These are phyloP conservation scores for Catajapyx aquilonaris DNA, from an alignment of 1,140 invertebrate species.

Conservation along the genomic window DNA sequence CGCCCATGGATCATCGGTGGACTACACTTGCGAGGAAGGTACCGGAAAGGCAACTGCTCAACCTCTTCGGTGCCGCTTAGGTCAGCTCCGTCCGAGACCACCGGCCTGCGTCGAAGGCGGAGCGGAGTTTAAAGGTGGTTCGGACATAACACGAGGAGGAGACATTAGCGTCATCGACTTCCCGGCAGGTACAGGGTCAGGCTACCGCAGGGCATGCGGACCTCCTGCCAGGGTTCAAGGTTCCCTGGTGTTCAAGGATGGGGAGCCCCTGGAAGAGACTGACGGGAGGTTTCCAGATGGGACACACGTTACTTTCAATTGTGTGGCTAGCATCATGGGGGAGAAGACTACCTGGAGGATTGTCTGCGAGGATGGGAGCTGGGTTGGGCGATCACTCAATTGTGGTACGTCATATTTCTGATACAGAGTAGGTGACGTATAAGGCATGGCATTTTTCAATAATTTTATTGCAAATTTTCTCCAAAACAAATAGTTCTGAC, in stretches of 20 bases:
- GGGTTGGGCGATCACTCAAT: slow-evolving; percentile 51
- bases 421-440: too few relatives aligned
- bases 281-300: slow-evolving; percentile 42
- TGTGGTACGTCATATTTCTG: slow-evolving; percentile 32
- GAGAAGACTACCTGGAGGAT: slow-evolving; percentile 63
- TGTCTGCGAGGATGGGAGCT: slow-evolving; percentile 57
- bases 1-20: slow-evolving; percentile 46
- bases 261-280: slow-evolving; percentile 22
- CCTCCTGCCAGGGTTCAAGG: slow-evolving; percentile 42
- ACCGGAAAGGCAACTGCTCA: slow-evolving; percentile 23
- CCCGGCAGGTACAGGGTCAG: too few relatives aligned
- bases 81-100: slow-evolving; percentile 32
- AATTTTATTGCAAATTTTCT: too few relatives aligned
- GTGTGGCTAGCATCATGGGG: slow-evolving; percentile 50
- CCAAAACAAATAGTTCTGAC: too few relatives aligned
- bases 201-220: slow-evolving; percentile 28
- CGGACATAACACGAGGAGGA: slow-evolving; percentile 37
- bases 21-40: slow-evolving; percentile 28
- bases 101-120: slow-evolving; percentile 24
- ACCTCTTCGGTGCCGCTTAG: slow-evolving; percentile 40
- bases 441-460: too few relatives aligned
- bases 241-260: slow-evolving; percentile 38
- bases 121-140: slow-evolving; percentile 19
- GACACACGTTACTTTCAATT: slow-evolving; percentile 58
- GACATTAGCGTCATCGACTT: slow-evolving; percentile 20